Conservation (phyloP, 2,888 invertebrate species). For the Drosophila nr. perissopoda region DNA sequence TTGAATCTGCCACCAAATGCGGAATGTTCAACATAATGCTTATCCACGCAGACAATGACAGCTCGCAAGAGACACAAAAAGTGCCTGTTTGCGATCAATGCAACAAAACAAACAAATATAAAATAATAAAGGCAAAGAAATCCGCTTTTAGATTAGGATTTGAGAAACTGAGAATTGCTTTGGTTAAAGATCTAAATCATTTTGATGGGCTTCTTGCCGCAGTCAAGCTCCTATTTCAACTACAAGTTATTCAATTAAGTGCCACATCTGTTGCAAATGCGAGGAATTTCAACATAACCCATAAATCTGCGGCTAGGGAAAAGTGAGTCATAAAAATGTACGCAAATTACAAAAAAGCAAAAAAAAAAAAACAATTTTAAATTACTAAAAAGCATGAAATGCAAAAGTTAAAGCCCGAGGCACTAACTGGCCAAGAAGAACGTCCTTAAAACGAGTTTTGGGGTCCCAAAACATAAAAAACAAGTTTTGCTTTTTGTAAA, state of each 20-base stretch:
- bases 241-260: slow-evolving; percentile 21
- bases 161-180: neutral
- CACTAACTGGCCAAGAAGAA: slow-evolving; percentile 35
- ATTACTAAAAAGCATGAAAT: slow-evolving; percentile 11
- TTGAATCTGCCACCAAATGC: slow-evolving; percentile 59
- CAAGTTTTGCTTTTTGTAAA: slow-evolving; percentile 62
- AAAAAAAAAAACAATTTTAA: neutral
- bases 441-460: slow-evolving; percentile 75
- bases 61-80: neutral
- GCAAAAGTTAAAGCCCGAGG: slow-evolving; percentile 20
- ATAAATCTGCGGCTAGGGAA: slow-evolving; percentile 18
- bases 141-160: neutral
- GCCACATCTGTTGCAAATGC: slow-evolving; percentile 23
- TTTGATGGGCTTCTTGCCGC: neutral
- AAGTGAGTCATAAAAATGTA: slow-evolving; percentile 67
- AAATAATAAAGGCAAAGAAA: neutral
- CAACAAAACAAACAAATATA: neutral
- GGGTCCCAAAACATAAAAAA: slow-evolving; percentile 51
- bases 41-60: slow-evolving; percentile 24
- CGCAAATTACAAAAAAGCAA: slow-evolving; percentile 37
- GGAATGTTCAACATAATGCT: slow-evolving; percentile 30
- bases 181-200: neutral
- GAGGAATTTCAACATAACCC: neutral
- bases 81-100: neutral
- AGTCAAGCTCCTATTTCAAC: neutral